These are phyloP conservation scores for Danio choprae DNA, from an alignment of 2,797 vertebrate genomes.

Conservation along the genomic window DNA sequence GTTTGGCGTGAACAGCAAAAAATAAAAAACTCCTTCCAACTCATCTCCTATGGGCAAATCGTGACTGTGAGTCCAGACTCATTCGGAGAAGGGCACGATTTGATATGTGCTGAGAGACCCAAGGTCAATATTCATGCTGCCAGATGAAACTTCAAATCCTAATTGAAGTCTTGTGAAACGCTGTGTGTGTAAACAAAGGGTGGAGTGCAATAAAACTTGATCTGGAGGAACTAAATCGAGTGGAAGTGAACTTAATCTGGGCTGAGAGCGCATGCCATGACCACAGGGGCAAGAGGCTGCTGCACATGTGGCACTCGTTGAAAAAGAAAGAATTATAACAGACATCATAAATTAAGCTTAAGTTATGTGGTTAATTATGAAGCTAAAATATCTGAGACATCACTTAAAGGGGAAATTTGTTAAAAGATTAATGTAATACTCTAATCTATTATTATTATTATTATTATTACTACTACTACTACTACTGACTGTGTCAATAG, in stretches of 20 bases:
- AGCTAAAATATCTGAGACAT: not conserved
- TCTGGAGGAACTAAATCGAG: constrained; percentile 16
- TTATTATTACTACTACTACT: too few relatives aligned
- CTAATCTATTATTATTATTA: too few relatives aligned
- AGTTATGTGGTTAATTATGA: not conserved
- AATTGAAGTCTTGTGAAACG: constrained; percentile 24
- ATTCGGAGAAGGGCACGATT: constrained; percentile 25
- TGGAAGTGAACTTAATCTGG: constrained; percentile 48
- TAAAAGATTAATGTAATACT: too few relatives aligned
- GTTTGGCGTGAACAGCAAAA: not conserved
- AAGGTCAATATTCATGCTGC: constrained; percentile 31
- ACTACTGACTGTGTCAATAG: too few relatives aligned
- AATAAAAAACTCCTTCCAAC: constrained; percentile 12
- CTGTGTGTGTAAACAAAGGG: constrained; percentile 41
- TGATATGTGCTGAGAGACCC: constrained; percentile 22
- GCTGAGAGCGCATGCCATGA: constrained; percentile 24
- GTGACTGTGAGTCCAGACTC: constrained; percentile 30
- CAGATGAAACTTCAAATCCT: constrained; percentile 36
- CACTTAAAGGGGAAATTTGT: too few relatives aligned
- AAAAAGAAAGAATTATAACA: constrained; percentile 33
- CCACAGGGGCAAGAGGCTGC: not conserved
- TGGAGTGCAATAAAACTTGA: constrained; percentile 5
- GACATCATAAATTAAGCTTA: constrained; percentile 33
- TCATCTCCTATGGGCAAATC: constrained; percentile 29
- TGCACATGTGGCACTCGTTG: constrained; percentile 7